Evolutionary conservation across 1,140 invertebrate species (phyloP).

Genomic region (Drosophila navojoa): DNA sequence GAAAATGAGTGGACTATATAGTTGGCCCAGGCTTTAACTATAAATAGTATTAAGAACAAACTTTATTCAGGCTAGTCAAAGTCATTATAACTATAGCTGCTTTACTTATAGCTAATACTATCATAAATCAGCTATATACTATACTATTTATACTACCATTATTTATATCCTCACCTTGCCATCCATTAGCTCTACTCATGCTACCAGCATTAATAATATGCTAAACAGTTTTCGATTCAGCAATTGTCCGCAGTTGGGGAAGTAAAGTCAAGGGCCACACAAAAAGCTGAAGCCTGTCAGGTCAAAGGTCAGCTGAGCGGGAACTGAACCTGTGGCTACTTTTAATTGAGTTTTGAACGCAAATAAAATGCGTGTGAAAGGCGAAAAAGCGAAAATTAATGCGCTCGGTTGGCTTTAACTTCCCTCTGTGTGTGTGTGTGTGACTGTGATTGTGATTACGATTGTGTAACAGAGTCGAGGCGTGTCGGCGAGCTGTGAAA

Average conservation of each 20-base stretch:
- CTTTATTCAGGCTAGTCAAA: too few relatives aligned
- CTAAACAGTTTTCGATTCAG: constrained; percentile 45
- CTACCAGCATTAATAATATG: constrained; percentile 47
- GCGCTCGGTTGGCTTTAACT: constrained; percentile 46
- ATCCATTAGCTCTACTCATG: not conserved
- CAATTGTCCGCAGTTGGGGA: constrained; percentile 24
- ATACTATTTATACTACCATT: too few relatives aligned
- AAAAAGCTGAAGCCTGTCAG: constrained; percentile 1
- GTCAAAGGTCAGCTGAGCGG: constrained; percentile 10
- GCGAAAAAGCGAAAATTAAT: constrained; percentile 63
- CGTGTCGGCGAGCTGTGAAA: constrained; percentile 43
- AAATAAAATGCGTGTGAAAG: constrained; percentile 58
- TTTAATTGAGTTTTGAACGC: constrained; percentile 73
- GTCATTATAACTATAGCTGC: too few relatives aligned
- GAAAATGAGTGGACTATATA: not conserved
- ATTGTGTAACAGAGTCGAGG: constrained; percentile 32
- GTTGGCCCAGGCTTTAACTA: not conserved
- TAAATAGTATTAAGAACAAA: too few relatives aligned
- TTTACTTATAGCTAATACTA: too few relatives aligned
- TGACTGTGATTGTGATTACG: constrained; percentile 16
- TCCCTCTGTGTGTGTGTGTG: constrained; percentile 14
- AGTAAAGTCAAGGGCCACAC: constrained; percentile 6
- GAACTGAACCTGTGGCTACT: constrained; percentile 43
- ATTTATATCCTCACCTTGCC: not conserved
- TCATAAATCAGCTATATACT: too few relatives aligned